A percentile compares a stretch with the other conserved stretches of the same genome.
Conservation (phyloP, 2,888 invertebrate species). For the Drosophila mulleri region DNA sequence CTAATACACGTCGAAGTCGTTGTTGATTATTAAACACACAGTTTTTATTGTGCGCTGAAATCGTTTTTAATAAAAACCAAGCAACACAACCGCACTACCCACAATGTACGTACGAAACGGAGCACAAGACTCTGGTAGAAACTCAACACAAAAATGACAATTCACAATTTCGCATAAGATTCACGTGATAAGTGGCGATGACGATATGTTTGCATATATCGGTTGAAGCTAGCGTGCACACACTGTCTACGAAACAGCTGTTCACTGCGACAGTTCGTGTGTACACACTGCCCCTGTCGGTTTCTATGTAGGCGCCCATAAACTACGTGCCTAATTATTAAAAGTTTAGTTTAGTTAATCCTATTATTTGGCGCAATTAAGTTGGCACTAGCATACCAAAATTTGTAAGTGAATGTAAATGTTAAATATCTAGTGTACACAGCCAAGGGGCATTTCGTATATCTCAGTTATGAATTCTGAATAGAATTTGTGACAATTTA, state of each 20-base stretch:
- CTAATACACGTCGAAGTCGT: conserved; percentile 41
- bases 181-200: conserved; percentile 63
- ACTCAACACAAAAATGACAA: conserved; percentile 77
- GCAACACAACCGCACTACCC: conserved; percentile 77
- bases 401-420: conserved; percentile 42
- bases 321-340: conserved; percentile 56
- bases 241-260: conserved; percentile 42
- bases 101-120: conserved; percentile 63
- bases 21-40: conserved; percentile 28
- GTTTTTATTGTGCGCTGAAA: conserved; percentile 54
- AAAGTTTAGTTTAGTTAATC: conserved; percentile 63
- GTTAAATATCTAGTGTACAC: neutral
- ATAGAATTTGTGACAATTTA: conserved; percentile 9
- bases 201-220: conserved; percentile 27
- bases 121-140: conserved; percentile 67
- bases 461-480: conserved; percentile 18
- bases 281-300: conserved; percentile 43
- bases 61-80: conserved; percentile 72
- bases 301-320: conserved; percentile 56
- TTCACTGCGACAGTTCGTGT: conserved; percentile 13
- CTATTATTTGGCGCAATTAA: conserved; percentile 52
- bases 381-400: conserved; percentile 38
- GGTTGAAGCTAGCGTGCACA: conserved; percentile 15
- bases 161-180: conserved; percentile 61
- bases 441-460: neutral